Percentiles rank a stretch among this genome's conserved stretches.
Evolutionary conservation across 2,888 invertebrate genomes (phyloP).

Genomic region (Onchidella celtica): DNA sequence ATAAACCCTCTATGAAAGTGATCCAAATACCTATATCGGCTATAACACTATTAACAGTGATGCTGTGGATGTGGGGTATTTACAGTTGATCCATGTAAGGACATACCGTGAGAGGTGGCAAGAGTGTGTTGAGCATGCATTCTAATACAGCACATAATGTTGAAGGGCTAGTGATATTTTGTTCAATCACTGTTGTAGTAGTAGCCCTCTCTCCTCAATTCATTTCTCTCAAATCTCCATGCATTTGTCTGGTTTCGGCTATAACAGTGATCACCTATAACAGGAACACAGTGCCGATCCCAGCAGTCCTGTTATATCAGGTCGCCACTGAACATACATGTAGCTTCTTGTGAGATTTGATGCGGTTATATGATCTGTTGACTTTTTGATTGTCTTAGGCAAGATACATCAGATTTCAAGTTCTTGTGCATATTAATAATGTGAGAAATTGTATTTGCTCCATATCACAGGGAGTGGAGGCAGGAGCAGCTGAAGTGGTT

Average conservation of each 20-base stretch:
- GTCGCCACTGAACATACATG: no score
- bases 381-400: no score
- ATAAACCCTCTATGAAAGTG: neutral
- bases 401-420: no score
- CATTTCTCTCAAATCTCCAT: neutral
- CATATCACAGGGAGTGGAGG: no score
- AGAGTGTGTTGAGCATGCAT: neutral
- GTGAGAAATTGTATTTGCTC: no score
- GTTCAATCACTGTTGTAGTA: neutral
- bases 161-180: neutral
- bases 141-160: neutral
- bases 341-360: no score
- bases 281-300: neutral
- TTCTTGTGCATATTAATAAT: no score
- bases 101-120: neutral
- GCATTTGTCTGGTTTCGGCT: neutral
- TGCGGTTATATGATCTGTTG: no score
- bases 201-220: neutral
- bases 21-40: neutral
- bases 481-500: no score
- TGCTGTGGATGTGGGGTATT: neutral
- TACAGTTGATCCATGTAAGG: neutral
- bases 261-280: neutral
- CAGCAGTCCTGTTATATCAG: neutral
- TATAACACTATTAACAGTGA: neutral